Evolutionary conservation across 2,888 invertebrate genomes (phyloP).

Genomic region (Digitonthophagus gazella): DNA sequence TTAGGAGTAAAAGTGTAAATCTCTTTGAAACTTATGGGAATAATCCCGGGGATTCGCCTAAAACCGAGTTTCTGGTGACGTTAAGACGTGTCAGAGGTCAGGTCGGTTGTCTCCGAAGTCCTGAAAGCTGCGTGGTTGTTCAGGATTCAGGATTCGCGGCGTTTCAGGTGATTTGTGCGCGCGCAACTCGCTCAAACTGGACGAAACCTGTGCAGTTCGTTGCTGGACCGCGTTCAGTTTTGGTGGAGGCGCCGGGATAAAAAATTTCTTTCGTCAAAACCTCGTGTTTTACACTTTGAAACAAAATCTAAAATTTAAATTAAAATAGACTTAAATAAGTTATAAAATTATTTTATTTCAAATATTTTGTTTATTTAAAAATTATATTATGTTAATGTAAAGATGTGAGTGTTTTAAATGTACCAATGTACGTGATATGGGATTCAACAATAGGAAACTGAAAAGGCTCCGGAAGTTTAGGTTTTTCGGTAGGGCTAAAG

Average conservation of each 20-base stretch:
- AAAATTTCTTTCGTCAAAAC: background rate
- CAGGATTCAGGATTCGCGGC: background rate
- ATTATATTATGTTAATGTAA: background rate
- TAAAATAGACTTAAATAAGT: background rate
- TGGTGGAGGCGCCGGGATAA: background rate
- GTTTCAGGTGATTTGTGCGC: background rate
- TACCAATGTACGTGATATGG: constrained; percentile 42
- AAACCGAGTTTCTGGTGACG: background rate
- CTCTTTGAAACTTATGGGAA: background rate
- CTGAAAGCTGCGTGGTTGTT: background rate
- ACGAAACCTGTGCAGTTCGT: background rate
- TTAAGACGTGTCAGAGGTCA: background rate
- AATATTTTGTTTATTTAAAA: background rate
- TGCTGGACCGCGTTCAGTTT: background rate
- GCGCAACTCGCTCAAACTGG: background rate
- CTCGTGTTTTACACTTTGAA: background rate
- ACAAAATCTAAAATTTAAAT: background rate
- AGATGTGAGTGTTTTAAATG: background rate
- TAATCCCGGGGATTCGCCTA: background rate
- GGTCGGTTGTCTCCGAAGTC: background rate
- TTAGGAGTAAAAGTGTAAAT: background rate
- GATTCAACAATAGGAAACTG: constrained; percentile 58
- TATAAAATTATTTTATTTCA: background rate
- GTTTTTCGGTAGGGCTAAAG: constrained; percentile 61
- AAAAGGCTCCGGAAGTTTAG: constrained; percentile 57